These are phyloP conservation scores for Nicator chloris DNA, from an alignment of 2,113 vertebrate genomes.

Conservation along the genomic window DNA sequence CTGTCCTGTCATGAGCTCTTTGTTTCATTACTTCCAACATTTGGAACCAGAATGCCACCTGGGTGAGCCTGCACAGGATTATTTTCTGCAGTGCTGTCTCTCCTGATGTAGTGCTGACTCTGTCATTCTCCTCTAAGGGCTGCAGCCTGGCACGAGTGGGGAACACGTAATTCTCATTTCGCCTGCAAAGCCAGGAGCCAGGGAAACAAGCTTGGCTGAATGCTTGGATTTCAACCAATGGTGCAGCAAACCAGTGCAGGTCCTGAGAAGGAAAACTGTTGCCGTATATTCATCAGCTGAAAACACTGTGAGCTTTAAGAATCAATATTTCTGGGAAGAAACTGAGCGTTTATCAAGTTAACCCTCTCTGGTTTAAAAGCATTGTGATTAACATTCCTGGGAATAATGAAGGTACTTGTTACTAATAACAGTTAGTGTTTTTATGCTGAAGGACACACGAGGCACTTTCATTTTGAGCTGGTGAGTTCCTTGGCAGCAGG, in stretches of 20 bases:
- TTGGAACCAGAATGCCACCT: slow-evolving; percentile 24
- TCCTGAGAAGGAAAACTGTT: slow-evolving; percentile 62
- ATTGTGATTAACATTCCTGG: not conserved
- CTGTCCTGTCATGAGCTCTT: not conserved
- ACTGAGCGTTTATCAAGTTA: slow-evolving; percentile 26
- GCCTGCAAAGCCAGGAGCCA: slow-evolving; percentile 68
- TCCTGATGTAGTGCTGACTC: slow-evolving; percentile 69
- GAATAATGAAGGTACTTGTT: slow-evolving; percentile 2
- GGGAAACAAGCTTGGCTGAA: slow-evolving; percentile 67
- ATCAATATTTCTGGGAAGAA: not conserved
- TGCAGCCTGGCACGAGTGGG: slow-evolving; percentile 63
- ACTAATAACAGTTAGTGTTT: slow-evolving; percentile 19
- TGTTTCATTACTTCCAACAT: slow-evolving; percentile 17
- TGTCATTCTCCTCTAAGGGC: slow-evolving; percentile 59
- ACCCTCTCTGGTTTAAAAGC: not conserved
- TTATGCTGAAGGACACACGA: slow-evolving; percentile 18
- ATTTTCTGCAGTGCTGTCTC: slow-evolving; percentile 61
- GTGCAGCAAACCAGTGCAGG: slow-evolving; percentile 69
- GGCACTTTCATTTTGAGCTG: slow-evolving; percentile 32
- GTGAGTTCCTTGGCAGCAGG: slow-evolving; percentile 47
- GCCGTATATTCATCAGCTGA: slow-evolving; percentile 40
- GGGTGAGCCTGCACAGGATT: not conserved
- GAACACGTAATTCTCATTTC: slow-evolving; percentile 69
- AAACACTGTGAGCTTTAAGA: slow-evolving; percentile 16
- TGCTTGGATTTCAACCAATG: slow-evolving; percentile 69